Evolutionary conservation across 35 echinoderm and acorn worm species (phyloP).

Genomic region (Apostichopus japonicus): DNA sequence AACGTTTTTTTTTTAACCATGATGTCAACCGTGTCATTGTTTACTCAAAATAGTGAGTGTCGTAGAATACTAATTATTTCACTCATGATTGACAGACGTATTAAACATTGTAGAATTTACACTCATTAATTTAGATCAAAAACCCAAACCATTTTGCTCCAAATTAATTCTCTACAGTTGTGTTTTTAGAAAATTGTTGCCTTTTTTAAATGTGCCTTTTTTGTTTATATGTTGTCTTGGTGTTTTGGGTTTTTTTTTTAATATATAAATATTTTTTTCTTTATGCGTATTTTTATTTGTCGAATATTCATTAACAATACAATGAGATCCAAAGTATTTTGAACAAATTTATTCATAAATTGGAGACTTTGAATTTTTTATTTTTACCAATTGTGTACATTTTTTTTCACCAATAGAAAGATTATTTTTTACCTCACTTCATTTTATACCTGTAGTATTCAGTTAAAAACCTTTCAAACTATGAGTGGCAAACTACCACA

Average conservation of each 20-base stretch:
- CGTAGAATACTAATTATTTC: not conserved
- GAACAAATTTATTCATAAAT: too few relatives aligned
- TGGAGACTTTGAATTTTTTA: too few relatives aligned
- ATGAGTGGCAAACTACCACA: too few relatives aligned
- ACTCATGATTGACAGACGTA: not conserved
- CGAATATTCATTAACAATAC: not conserved
- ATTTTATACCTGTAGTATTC: too few relatives aligned
- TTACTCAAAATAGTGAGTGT: conserved; percentile 7
- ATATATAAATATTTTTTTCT: too few relatives aligned
- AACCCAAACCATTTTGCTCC: not conserved
- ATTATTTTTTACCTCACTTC: too few relatives aligned
- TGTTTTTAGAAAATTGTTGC: not conserved
- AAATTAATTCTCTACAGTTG: not conserved
- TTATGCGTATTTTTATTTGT: too few relatives aligned
- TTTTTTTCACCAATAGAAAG: too few relatives aligned
- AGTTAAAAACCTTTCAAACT: too few relatives aligned
- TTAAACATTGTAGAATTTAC: not conserved
- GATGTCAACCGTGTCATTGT: not conserved
- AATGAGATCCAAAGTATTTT: not conserved
- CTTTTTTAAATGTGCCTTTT: not conserved
- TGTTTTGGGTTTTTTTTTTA: not conserved
- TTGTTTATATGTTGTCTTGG: not conserved
- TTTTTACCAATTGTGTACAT: too few relatives aligned
- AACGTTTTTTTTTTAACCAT: not conserved
- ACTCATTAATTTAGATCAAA: not conserved